These are phyloP conservation scores for Dipodomys ordii DNA, from an alignment of 2,113 vertebrate species.

Conservation along the genomic window DNA sequence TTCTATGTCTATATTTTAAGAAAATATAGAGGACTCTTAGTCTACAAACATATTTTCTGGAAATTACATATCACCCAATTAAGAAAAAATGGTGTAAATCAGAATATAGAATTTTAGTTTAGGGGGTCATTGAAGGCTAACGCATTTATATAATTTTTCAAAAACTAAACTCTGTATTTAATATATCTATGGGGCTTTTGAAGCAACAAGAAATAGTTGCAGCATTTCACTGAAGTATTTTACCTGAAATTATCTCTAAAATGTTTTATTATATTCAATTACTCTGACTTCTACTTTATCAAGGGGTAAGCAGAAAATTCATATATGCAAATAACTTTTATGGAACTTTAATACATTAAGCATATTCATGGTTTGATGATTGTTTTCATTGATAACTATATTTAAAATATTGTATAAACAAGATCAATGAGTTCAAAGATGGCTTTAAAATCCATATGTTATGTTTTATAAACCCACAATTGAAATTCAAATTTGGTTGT, in stretches of 20 bases:
- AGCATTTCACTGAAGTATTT: neutral
- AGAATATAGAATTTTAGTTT: neutral
- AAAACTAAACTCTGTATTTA: neutral
- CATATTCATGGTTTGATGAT: neutral
- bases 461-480: neutral
- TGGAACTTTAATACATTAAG: neutral
- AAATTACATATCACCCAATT: neutral
- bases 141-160: neutral
- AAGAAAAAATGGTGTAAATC: neutral
- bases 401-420: neutral
- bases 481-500: neutral
- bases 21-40: neutral
- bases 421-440: neutral
- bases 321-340: neutral
- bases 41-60: neutral
- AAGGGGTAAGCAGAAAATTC: neutral
- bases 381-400: conserved; percentile 16
- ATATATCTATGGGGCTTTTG: neutral
- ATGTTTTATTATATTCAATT: conserved; percentile 26
- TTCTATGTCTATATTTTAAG: neutral
- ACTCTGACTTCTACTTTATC: neutral
- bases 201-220: conserved; percentile 25
- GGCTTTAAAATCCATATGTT: neutral
- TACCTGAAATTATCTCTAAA: neutral
- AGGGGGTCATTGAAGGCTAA: neutral